phyloP scores from a whole-genome alignment of 2,797 vertebrate genomes.

The Sebastolobus alascanus region DNA sequence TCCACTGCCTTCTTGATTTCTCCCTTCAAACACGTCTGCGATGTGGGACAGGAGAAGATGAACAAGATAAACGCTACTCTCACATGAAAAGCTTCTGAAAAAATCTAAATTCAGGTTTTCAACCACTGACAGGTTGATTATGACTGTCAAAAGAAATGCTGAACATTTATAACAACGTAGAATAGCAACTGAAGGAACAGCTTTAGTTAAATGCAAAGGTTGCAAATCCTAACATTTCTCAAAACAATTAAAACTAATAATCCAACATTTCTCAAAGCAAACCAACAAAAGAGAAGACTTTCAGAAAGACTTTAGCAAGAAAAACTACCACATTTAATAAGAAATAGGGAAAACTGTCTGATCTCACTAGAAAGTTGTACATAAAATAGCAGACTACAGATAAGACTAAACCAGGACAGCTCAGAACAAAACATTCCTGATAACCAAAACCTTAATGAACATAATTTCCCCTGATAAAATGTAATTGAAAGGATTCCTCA shows the following conservation, averaged over 20 bases:
- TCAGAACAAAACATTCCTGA: no score
- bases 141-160: neutral
- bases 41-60: conserved; percentile 13
- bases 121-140: neutral
- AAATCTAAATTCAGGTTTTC: neutral
- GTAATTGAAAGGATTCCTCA: no score
- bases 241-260: neutral
- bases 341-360: neutral
- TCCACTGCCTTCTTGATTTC: conserved; percentile 15
- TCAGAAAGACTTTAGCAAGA: neutral
- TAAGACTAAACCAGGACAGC: neutral
- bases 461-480: no score
- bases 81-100: neutral
- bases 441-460: no score
- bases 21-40: conserved; percentile 12
- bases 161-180: neutral
- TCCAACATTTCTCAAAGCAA: neutral
- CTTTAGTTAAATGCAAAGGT: neutral
- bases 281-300: neutral
- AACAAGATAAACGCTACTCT: conserved; percentile 31
- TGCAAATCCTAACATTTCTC: no score
- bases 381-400: neutral
- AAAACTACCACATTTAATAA: neutral
- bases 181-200: neutral
- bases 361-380: neutral